A percentile compares a stretch with the other conserved stretches of the same genome.
phyloP scores from a whole-genome alignment of 2,888 invertebrate species.

The Xestia c-nigrum region DNA sequence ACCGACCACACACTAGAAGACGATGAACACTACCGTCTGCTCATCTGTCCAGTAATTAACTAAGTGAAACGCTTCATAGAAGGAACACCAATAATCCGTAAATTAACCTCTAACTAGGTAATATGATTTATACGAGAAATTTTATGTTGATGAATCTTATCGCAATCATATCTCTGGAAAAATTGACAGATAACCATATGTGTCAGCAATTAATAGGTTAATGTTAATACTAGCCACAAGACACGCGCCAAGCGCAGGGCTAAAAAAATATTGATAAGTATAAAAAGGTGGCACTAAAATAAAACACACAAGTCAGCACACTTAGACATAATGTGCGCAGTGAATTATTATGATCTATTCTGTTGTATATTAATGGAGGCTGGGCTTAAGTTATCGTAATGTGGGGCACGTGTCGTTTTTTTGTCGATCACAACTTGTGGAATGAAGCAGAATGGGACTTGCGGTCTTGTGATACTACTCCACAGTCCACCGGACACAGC shows the following conservation, averaged over 20 bases:
- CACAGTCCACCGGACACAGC: slow-evolving; percentile 56
- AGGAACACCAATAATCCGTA: background rate
- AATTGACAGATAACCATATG: background rate
- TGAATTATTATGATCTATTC: slow-evolving; percentile 63
- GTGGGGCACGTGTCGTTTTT: slow-evolving; percentile 64
- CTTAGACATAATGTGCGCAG: slow-evolving; percentile 52
- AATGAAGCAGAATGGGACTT: slow-evolving; percentile 58
- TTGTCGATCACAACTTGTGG: slow-evolving; percentile 56
- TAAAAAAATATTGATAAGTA: slow-evolving; percentile 47
- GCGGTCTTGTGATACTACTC: slow-evolving; percentile 55
- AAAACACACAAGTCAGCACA: slow-evolving; percentile 52
- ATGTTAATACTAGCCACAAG: slow-evolving; percentile 7
- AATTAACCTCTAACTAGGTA: background rate
- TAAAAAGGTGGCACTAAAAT: slow-evolving; percentile 57
- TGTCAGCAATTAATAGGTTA: background rate
- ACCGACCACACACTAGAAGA: slow-evolving; percentile 47
- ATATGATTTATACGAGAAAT: background rate
- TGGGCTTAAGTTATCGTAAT: slow-evolving; percentile 60
- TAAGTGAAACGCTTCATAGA: background rate
- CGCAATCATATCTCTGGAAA: background rate
- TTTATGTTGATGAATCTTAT: background rate
- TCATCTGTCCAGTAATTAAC: background rate
- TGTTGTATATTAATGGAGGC: slow-evolving; percentile 56
- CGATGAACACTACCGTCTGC: slow-evolving; percentile 32
- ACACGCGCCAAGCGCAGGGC: slow-evolving; percentile 14